phyloP scores from a whole-genome alignment of 2,113 vertebrate genomes.

The Sakesphorus luctuosus region DNA sequence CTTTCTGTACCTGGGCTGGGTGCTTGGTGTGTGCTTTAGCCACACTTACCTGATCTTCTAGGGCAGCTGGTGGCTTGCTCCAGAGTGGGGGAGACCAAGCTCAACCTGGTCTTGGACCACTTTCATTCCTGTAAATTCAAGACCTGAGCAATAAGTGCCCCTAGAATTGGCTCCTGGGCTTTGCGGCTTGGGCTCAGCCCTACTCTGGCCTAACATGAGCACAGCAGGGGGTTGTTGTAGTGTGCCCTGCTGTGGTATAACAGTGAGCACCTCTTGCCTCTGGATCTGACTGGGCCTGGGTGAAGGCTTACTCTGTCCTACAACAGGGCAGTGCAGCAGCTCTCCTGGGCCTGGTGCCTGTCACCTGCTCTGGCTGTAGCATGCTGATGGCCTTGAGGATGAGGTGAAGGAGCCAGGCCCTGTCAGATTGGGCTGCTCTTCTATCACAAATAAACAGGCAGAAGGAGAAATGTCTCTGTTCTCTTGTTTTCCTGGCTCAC shows the following conservation, averaged over 20 bases:
- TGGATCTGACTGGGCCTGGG: not conserved
- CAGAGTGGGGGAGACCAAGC: not conserved
- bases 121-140: conserved; percentile 2
- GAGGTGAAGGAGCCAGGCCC: conserved; percentile 53
- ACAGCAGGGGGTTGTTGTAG: not conserved
- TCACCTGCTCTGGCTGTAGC: conserved; percentile 41
- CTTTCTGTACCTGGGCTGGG: conserved; percentile 6
- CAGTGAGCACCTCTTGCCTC: not conserved
- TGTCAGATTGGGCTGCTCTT: conserved; percentile 51
- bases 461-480: conserved; percentile 61
- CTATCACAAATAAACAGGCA: conserved; percentile 71
- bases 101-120: conserved; percentile 2
- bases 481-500: conserved; percentile 22
- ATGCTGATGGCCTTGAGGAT: not conserved
- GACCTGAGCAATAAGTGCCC: conserved; percentile 61
- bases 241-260: not conserved
- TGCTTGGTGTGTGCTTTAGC: not conserved
- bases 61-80: conserved; percentile 29
- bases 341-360: not conserved
- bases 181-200: not conserved
- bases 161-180: not conserved
- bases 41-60: conserved; percentile 3
- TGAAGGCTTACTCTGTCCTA: not conserved
- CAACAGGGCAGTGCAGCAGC: not conserved
- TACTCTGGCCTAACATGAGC: not conserved